A percentile compares a stretch with the other conserved stretches of the same genome.
Conservation (phyloP, 1,140 invertebrate genomes). For the Theocolax elegans region DNA sequence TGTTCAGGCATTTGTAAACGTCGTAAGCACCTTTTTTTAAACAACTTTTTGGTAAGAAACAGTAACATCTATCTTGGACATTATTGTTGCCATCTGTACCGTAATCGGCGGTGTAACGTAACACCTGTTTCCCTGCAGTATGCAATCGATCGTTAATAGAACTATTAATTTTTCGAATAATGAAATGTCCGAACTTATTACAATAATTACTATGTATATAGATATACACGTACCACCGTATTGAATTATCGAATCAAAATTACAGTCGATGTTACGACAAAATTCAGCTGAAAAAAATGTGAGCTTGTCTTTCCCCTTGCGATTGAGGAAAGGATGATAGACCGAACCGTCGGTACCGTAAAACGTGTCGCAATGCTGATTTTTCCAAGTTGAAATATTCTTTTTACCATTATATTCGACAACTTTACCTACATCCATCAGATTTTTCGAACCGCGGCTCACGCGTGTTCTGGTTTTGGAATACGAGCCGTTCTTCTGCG, state of each 20-base stretch:
- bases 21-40: slow-evolving; percentile 79
- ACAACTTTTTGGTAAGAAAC: slow-evolving; percentile 73
- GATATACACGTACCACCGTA: slow-evolving; percentile 45
- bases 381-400: slow-evolving; percentile 71
- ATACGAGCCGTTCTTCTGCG: slow-evolving; percentile 72
- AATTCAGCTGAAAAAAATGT: slow-evolving; percentile 74
- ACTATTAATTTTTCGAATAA: too few species aligned
- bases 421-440: slow-evolving; percentile 75
- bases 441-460: slow-evolving; percentile 75
- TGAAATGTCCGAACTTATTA: too few species aligned
- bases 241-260: slow-evolving; percentile 14
- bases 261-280: slow-evolving; percentile 69
- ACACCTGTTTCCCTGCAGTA: slow-evolving; percentile 73
- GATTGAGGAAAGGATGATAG: slow-evolving; percentile 75
- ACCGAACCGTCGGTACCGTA: slow-evolving; percentile 81
- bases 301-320: slow-evolving; percentile 66
- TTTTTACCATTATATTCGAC: slow-evolving; percentile 71
- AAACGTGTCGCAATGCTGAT: slow-evolving; percentile 74
- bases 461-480: slow-evolving; percentile 72
- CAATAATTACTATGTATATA: neutral
- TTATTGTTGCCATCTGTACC: slow-evolving; percentile 74
- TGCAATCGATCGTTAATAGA: too few species aligned
- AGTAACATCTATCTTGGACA: slow-evolving; percentile 79
- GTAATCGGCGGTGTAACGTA: slow-evolving; percentile 75
- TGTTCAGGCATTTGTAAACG: slow-evolving; percentile 73